Conservation (phyloP, 23 tunicate species). For the Halocynthia aurantium region DNA sequence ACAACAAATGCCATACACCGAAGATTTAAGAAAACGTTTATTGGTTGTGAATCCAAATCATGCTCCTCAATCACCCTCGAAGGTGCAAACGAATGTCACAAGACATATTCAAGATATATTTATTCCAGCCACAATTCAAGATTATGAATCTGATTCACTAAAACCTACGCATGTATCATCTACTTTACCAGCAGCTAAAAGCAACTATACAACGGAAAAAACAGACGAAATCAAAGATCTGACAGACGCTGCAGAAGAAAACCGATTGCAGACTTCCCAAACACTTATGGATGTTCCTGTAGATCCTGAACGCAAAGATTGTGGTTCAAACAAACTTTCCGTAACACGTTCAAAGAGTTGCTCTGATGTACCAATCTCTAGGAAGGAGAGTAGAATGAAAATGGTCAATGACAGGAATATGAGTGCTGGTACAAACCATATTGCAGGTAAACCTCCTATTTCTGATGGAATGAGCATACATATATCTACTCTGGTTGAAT, state of each 20-base stretch:
- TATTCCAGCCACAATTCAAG: no score
- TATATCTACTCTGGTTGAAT: not conserved
- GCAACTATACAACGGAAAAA: not conserved
- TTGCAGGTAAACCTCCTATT: not conserved
- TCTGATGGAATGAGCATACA: not conserved
- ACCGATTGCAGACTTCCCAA: not conserved
- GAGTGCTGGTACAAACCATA: not conserved
- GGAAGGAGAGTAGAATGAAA: not conserved
- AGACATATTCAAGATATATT: no score
- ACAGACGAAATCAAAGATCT: not conserved
- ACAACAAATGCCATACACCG: conserved; percentile 39
- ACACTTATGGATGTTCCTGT: not conserved
- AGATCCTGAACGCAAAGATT: not conserved
- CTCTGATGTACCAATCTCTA: conserved; percentile 4
- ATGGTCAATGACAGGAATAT: not conserved
- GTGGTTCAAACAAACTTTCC: not conserved
- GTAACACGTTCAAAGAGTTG: conserved; percentile 2
- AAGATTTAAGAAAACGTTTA: conserved; percentile 51
- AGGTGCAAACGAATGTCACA: not conserved
- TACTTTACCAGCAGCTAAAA: not conserved
- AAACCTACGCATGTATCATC: not conserved
- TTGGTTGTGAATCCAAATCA: conserved; percentile 26
- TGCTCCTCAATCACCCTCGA: conserved; percentile 6
- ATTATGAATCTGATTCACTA: no score
- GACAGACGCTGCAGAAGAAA: not conserved